phyloP scores from a whole-genome alignment of 2,888 invertebrate species.

The Meiosimyza platycephala region DNA sequence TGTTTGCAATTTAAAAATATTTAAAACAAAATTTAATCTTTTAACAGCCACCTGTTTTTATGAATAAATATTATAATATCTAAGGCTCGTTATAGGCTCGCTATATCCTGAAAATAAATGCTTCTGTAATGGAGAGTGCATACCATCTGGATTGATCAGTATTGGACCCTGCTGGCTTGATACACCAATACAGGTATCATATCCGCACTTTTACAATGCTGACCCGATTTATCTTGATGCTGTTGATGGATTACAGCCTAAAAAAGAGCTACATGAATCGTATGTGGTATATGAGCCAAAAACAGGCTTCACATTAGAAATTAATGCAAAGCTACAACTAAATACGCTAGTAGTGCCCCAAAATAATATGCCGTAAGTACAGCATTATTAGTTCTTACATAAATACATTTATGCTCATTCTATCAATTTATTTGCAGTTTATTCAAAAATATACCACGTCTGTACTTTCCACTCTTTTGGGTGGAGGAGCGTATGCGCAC shows the following conservation, averaged over 20 bases:
- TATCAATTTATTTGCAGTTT: slow-evolving; percentile 68
- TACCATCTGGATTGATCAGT: slow-evolving; percentile 79
- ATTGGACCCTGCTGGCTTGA: slow-evolving; percentile 82
- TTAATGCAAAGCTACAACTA: slow-evolving; percentile 80
- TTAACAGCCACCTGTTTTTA: no score
- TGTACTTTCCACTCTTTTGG: slow-evolving; percentile 57
- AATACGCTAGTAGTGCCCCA: slow-evolving; percentile 78
- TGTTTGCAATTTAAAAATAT: no score
- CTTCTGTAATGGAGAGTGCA: slow-evolving; percentile 78
- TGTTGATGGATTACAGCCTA: slow-evolving; percentile 77
- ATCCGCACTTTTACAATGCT: slow-evolving; percentile 85
- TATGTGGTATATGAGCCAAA: slow-evolving; percentile 80
- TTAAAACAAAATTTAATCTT: no score
- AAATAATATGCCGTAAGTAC: slow-evolving; percentile 71
- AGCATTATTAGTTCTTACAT: slow-evolving; percentile 42
- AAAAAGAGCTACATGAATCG: slow-evolving; percentile 76
- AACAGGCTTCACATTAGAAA: slow-evolving; percentile 80
- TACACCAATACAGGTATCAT: slow-evolving; percentile 83
- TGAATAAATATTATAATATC: slow-evolving; percentile 46
- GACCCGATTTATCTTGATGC: slow-evolving; percentile 74
- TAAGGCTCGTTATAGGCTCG: slow-evolving; percentile 67
- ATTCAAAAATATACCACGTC: slow-evolving; percentile 70
- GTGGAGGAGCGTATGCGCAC: slow-evolving; percentile 52
- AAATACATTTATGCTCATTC: neutral
- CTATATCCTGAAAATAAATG: slow-evolving; percentile 73